Evolutionary conservation across 1,140 invertebrate species (phyloP), one percentile per base, ranked within the genome.

Genomic region (Rhyzopertha dominica): DNA sequence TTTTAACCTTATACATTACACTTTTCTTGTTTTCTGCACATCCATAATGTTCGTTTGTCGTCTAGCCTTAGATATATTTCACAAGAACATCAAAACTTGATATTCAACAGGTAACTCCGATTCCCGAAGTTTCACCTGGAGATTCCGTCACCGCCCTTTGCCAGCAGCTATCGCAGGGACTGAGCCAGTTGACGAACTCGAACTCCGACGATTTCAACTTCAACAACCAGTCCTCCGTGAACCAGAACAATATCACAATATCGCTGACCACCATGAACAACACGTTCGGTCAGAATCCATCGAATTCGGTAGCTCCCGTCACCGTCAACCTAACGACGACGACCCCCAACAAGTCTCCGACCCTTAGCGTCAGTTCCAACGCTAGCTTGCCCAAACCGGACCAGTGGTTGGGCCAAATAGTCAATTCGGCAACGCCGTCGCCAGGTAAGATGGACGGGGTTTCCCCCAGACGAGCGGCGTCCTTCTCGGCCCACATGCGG

Each of bases 131-230:
- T 56, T 85, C 87, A 30, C 84, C 84, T 49, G 76, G 74, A 9
- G 84, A 90, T 63, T 81, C 84, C 12, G 87, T 93, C 14, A 85
- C 86, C 50, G 85, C 87, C 45, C 81, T 92, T 74, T 93, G 89
- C 70, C 86, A 91, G 66, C 87, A 94, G 61, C 72, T 94, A 22
- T 85, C 86, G 22, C 84, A 84, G 65, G 89, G 87, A 12, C 71
- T 94, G 12, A 84, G 84, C 20, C 73, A 90, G 44, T 74, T 93
- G 4, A 82, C 83, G 2, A 80, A 81, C 49, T 82, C 72, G 54
- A 84, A 83, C 53, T 78, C 81, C 37, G 75, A 81, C 31, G 72
- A 74, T 55, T 66, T 74, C 40, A 73, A 74, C 45, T 74, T 75
- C 35, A 74, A 75, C 51, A 74, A 70, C 53, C 64, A 69, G 47